Evolutionary conservation across 2,888 invertebrate genomes (phyloP).

Genomic region (Athripsodes cinereus): DNA sequence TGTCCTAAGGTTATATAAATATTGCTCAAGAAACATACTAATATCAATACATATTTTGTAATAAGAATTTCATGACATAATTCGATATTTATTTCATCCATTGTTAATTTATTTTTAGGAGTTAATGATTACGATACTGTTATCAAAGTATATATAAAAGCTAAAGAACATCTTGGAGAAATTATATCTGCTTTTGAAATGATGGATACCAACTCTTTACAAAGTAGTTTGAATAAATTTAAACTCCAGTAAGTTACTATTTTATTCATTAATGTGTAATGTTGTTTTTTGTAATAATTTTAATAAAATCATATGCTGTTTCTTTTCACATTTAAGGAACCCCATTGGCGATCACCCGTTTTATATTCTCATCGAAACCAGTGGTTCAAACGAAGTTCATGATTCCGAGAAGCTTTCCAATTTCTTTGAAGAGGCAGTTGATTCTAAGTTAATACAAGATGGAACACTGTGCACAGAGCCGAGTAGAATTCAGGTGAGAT

Average conservation of each 20-base stretch:
- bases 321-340: slow-evolving; percentile 36
- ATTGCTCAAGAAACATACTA: too few relatives aligned
- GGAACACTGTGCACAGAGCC: slow-evolving; percentile 84
- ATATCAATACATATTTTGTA: too few relatives aligned
- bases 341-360: slow-evolving; percentile 66
- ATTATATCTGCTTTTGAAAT: slow-evolving; percentile 94
- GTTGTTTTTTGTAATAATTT: background rate
- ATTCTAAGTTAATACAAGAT: slow-evolving; percentile 64
- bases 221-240: slow-evolving; percentile 55
- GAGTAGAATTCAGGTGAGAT: slow-evolving; percentile 65
- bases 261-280: background rate
- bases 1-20: too few relatives aligned
- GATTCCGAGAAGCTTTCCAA: slow-evolving; percentile 80
- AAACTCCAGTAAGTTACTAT: slow-evolving; percentile 42
- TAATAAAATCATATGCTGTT: background rate
- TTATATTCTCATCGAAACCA: slow-evolving; percentile 81
- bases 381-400: slow-evolving; percentile 78
- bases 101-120: slow-evolving; percentile 49
- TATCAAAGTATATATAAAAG: slow-evolving; percentile 65
- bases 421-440: slow-evolving; percentile 72
- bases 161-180: slow-evolving; percentile 75
- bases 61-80: too few relatives aligned
- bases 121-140: slow-evolving; percentile 73
- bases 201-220: slow-evolving; percentile 73
- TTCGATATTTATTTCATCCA: too few relatives aligned